A percentile compares a stretch with the other conserved stretches of the same genome.
Evolutionary conservation across 2,113 vertebrate species (phyloP).

Genomic region (Crypturellus undulatus): DNA sequence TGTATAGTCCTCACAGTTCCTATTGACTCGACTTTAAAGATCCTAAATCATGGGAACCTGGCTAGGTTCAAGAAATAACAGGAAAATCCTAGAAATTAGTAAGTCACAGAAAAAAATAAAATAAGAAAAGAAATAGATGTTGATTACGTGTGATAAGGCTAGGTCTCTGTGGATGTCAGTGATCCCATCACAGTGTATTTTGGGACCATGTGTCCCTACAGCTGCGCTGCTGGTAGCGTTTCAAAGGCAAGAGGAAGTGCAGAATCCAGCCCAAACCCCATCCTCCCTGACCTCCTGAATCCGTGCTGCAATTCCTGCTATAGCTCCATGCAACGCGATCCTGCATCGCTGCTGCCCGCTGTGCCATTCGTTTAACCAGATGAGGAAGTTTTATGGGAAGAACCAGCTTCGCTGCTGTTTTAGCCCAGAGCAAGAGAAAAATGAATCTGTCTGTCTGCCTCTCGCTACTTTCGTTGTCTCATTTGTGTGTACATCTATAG

Average conservation of each 20-base stretch:
- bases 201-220: not conserved
- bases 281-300: not conserved
- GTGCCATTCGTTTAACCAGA: not conserved
- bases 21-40: not conserved
- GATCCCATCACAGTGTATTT: not conserved
- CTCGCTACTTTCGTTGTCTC: not conserved
- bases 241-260: not conserved
- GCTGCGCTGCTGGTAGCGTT: not conserved
- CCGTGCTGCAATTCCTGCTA: not conserved
- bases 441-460: rapidly evolving
- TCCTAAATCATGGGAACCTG: not conserved
- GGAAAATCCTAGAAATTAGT: not conserved
- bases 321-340: not conserved
- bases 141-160: not conserved
- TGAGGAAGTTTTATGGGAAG: not conserved
- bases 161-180: not conserved
- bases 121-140: not conserved
- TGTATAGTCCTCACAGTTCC: not conserved
- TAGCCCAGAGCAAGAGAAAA: not conserved
- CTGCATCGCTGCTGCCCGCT: rapidly evolving
- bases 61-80: not conserved
- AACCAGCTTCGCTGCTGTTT: not conserved
- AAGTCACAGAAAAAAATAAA: not conserved
- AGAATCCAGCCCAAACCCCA: not conserved
- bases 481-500: not conserved